Base-by-base conservation (phyloP, 2,797 vertebrate genomes). In the Nyctalus aviator region DNA sequence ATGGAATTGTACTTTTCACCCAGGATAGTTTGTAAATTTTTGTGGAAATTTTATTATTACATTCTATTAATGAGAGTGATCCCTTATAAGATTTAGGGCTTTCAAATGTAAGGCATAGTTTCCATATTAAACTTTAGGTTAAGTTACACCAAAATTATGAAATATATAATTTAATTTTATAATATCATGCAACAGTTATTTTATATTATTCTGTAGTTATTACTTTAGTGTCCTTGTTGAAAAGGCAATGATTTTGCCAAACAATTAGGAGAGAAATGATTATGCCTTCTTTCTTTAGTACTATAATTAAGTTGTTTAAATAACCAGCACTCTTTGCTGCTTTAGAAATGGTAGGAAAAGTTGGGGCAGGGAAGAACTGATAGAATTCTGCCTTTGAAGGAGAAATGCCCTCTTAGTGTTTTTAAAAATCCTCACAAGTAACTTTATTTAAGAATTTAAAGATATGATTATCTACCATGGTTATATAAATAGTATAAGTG, bases 221-320 rank as follows among this genome's bases (percentile, higher is more conserved):
- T 85, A 85, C 68, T 84, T 75, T 66, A 88, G 77, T 88, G 88
- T 88, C 48, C 25, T 77, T 44, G 55, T 92, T 94, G 59, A 90
- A 94, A 95, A 95, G 71, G 25, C 82, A 94, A 84, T 85, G 66
- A 92, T 85, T 95, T 94, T 94, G 37, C 85, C 37, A 25, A 93
- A 93, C 55, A 95, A 84, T 84, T 96, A 46, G 17, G 37, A 32
- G 57, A 95, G 81, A 91, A 95, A 93, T 93, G 15, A 91, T 91
- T 53, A 32, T 91, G 71, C 11, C 53, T 72, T 89, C n/a, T 86
- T 96, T 95, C 87, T 93, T 96, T 95, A 84, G 69, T 92, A 87
- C 27, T 95, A 64, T 82, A 91, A 95, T 96, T 95, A 95, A 94
- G 35, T 84, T 90, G 44, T 73, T 96, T 90, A 91, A 95, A 87